Evolutionary conservation across 1,140 invertebrate species (phyloP).

Genomic region (Aphelinus atriplicis): DNA sequence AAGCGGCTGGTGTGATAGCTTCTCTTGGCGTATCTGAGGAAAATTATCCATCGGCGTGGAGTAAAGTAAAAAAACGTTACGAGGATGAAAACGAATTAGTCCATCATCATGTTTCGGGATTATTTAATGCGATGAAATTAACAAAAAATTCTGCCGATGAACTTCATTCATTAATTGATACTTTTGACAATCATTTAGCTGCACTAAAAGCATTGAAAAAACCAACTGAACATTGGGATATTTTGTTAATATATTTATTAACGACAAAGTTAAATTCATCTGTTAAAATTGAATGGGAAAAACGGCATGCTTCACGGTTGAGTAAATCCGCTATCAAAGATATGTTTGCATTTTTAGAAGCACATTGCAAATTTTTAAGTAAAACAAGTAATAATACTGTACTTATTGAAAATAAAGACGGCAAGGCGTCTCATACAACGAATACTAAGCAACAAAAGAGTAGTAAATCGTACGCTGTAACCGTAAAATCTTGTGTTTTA

Average conservation of each 20-base stretch:
- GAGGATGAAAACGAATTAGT: conserved; percentile 44
- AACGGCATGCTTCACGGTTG: too few species aligned
- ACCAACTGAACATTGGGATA: conserved; percentile 38
- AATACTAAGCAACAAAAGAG: neutral
- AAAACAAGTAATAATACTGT: too few species aligned
- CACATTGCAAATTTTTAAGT: conserved; percentile 19
- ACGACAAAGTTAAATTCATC: conserved; percentile 33
- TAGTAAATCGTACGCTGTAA: neutral
- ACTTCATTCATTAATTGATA: conserved; percentile 39
- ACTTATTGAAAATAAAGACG: too few species aligned
- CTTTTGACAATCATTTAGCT: conserved; percentile 36
- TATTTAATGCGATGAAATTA: conserved; percentile 37
- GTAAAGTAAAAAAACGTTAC: conserved; percentile 40
- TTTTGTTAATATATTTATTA: conserved; percentile 40
- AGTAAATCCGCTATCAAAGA: neutral
- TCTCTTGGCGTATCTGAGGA: conserved; percentile 43
- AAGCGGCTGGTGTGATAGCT: conserved; percentile 41
- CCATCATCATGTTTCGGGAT: conserved; percentile 44
- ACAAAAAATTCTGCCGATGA: conserved; percentile 26
- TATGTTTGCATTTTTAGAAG: conserved; percentile 22
- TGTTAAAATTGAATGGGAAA: conserved; percentile 42
- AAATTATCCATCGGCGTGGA: conserved; percentile 50
- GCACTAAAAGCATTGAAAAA: conserved; percentile 34
- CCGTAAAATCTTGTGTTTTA: neutral
- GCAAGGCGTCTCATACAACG: too few species aligned